phyloP scores from a whole-genome alignment of 37 sponge, comb jelly and placozoan genomes.

The Corticium candelabrum region DNA sequence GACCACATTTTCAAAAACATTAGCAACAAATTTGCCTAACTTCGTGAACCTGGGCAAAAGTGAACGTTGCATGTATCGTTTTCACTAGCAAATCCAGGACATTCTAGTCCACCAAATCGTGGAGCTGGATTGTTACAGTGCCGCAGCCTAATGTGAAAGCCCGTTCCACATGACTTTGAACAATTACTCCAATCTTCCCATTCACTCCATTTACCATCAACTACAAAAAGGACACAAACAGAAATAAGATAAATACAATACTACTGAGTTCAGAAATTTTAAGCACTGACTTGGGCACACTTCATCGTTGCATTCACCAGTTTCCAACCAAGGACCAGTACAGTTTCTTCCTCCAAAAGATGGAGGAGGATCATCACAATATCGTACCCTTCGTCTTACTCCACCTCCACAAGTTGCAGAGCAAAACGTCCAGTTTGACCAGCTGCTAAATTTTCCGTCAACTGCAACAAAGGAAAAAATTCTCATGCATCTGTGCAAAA shows the following conservation, averaged over 20 bases:
- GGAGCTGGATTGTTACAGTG: constrained; percentile 2
- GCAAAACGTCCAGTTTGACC: neutral
- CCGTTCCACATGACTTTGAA: neutral
- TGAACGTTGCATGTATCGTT: constrained; percentile 1
- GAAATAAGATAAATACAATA: too few relatives aligned
- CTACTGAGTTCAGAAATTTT: too few relatives aligned
- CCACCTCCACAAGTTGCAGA: neutral
- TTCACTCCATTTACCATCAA: neutral
- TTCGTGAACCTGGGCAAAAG: constrained; percentile 17
- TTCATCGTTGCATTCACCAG: neutral
- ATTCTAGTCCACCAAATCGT: neutral
- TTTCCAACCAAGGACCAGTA: neutral
- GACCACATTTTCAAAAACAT: too few relatives aligned
- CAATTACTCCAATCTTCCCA: neutral
- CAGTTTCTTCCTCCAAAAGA: neutral
- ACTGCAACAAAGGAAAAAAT: too few relatives aligned
- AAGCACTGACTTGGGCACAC: neutral
- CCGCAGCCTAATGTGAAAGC: neutral
- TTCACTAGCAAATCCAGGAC: neutral
- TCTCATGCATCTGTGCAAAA: too few relatives aligned
- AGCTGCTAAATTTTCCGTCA: neutral
- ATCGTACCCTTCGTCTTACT: neutral
- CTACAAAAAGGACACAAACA: neutral
- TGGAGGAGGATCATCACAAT: neutral
- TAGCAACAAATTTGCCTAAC: too few relatives aligned